A percentile compares a stretch with the other conserved stretches of the same genome.
Evolutionary conservation across 2,113 vertebrate species (phyloP).

Genomic region (Triplophysa siluroides): DNA sequence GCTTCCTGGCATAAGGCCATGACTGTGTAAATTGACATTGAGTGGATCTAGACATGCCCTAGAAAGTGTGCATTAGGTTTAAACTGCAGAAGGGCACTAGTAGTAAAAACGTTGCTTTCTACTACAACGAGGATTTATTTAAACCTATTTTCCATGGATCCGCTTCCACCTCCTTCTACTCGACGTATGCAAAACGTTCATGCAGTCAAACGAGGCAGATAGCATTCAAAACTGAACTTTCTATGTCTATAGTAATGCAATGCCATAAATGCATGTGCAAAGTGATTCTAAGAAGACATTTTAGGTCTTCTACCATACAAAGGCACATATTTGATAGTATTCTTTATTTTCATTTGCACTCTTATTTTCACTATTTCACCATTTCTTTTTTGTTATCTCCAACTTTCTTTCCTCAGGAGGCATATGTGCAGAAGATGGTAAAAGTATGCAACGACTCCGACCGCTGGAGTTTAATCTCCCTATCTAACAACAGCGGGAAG

Average conservation of each 20-base stretch:
- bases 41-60: neutral
- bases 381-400: neutral
- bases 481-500: constrained; percentile 98
- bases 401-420: constrained; percentile 79
- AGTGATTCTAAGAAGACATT: neutral
- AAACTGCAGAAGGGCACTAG: constrained; percentile 37
- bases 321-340: no score
- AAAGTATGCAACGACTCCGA: constrained; percentile 98
- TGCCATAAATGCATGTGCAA: constrained; percentile 13
- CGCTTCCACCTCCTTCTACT: constrained; percentile 59
- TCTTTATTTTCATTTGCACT: neutral
- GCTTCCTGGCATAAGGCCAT: neutral
- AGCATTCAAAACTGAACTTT: neutral
- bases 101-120: constrained; percentile 63
- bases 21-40: neutral
- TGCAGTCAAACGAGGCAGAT: constrained; percentile 32
- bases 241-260: neutral
- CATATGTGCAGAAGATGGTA: constrained; percentile 99
- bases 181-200: constrained; percentile 60
- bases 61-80: constrained; percentile 13
- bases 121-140: constrained; percentile 70
- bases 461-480: constrained; percentile 97
- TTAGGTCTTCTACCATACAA: neutral
- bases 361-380: neutral
- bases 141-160: constrained; percentile 68